These are phyloP conservation scores for Drosophila emarginata DNA, from an alignment of 2,888 invertebrate genomes.

Conservation along the genomic window DNA sequence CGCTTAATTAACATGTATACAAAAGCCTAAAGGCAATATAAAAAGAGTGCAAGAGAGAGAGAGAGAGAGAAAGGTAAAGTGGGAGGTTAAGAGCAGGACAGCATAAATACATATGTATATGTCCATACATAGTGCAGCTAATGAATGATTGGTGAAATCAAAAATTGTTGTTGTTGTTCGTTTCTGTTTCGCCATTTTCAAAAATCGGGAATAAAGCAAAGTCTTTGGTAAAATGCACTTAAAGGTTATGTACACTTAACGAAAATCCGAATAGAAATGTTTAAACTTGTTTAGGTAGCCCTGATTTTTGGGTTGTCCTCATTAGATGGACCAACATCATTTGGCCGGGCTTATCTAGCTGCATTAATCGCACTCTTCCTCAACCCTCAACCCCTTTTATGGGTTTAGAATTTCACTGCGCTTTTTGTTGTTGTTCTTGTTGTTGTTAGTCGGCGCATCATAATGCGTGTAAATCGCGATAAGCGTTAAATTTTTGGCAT, in stretches of 20 bases:
- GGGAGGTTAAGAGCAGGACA: slow-evolving; percentile 1
- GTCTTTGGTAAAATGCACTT: background rate
- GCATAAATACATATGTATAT: background rate
- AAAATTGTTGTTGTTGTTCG: background rate
- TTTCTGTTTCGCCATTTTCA: background rate
- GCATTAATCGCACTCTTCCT: slow-evolving; percentile 69
- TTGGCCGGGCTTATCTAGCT: slow-evolving; percentile 52
- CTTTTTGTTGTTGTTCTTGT: slow-evolving; percentile 53
- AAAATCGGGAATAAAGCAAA: background rate
- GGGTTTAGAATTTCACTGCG: slow-evolving; percentile 77
- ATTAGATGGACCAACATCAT: slow-evolving; percentile 43
- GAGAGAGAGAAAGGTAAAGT: slow-evolving; percentile 13
- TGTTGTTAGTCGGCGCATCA: slow-evolving; percentile 41
- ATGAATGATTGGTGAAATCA: slow-evolving; percentile 23
- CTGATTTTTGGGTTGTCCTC: slow-evolving; percentile 32
- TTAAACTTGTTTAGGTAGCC: background rate
- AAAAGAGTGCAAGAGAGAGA: slow-evolving; percentile 28
- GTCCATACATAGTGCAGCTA: background rate
- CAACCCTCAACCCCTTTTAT: slow-evolving; percentile 40
- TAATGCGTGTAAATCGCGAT: slow-evolving; percentile 77
- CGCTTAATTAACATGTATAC: slow-evolving; percentile 80
- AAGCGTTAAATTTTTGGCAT: slow-evolving; percentile 63
- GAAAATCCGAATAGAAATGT: background rate
- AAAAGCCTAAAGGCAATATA: slow-evolving; percentile 29
- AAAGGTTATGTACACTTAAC: background rate